Evolutionary conservation across 2,888 invertebrate species (phyloP), one percentile per base, ranked within the genome.

Genomic region (Apamea monoglypha): DNA sequence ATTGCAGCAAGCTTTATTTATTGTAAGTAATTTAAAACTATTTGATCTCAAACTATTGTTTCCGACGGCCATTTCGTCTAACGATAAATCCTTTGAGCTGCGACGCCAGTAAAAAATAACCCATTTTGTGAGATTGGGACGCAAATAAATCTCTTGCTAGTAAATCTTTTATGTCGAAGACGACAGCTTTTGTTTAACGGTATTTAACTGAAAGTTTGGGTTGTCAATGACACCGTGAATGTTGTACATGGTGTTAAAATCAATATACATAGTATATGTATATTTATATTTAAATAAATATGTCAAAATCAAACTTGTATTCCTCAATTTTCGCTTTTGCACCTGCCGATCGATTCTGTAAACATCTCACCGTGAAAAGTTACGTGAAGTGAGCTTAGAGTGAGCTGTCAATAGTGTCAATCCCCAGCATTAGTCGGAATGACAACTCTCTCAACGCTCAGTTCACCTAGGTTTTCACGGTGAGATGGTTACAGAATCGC

Each of bases 1-100:
- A 90, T 91, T 80, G 80, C 74, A 63, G 36, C 78, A 59, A 82
- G 50, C 76, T 77, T 69, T 56, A 29, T 78, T 78, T 67, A 59
- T 68, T 78, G 74, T 74, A 74, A 72, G 56, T 79, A 4, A 68
- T 73, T 72, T 63, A 75, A 75, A 82, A 61, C 68, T 74, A 74
- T 61, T 74, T 68, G n/a, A 16, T 25, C 16, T 61, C 16, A 53
- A 68, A n/a, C 56, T 64, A 56, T 47, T 66, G 63, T 73, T 76
- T 80, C 29, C 29, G 44, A 50, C 8, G 59, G 61, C 59, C 40
- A 73, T 81, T 78, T 25, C 64, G n/a, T 47, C 32, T 29, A 21
- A 74, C 73, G 36, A 71, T 85, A 78, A 85, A 86, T 76, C 74
- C 72, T 61, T 53, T 66, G 40, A 85, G 64, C 74, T 61, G 40